Conservation (phyloP, 2,888 invertebrate species). For the Pemphredon lugubris region DNA sequence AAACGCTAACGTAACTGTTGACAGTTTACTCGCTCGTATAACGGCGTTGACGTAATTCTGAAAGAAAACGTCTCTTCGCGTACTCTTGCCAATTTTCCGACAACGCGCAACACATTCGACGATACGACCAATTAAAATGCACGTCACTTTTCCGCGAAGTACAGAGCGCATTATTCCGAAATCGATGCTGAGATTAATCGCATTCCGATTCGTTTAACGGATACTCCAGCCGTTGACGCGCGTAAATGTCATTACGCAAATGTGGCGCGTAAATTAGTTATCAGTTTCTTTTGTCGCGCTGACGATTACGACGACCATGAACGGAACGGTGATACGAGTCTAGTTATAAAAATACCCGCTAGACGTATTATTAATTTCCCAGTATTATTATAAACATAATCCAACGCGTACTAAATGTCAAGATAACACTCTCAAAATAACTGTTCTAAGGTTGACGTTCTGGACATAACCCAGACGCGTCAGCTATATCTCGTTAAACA, state of each 20-base stretch:
- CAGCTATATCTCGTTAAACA: too few relatives aligned
- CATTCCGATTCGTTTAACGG: slow-evolving; percentile 43
- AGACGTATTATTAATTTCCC: slow-evolving; percentile 1
- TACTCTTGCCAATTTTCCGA: slow-evolving; percentile 2
- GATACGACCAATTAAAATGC: slow-evolving; percentile 2
- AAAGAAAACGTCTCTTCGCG: slow-evolving; percentile 1
- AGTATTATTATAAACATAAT: background rate
- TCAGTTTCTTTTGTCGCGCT: slow-evolving; percentile 8
- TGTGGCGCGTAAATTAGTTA: slow-evolving; percentile 28
- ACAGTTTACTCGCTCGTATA: too few relatives aligned
- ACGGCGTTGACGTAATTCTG: background rate
- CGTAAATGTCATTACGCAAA: slow-evolving; percentile 29
- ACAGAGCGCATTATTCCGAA: slow-evolving; percentile 16
- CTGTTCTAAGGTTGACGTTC: too few relatives aligned
- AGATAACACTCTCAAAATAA: too few relatives aligned
- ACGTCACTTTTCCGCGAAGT: slow-evolving; percentile 1
- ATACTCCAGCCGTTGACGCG: slow-evolving; percentile 28
- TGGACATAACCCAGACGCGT: too few relatives aligned
- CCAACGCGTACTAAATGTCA: too few relatives aligned
- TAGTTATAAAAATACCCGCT: too few relatives aligned
- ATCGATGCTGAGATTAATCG: slow-evolving; percentile 55
- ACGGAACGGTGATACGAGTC: too few relatives aligned
- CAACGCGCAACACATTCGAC: slow-evolving; percentile 14
- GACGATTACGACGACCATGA: too few relatives aligned
- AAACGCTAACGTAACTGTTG: too few relatives aligned